Evolutionary conservation across 1,140 invertebrate genomes (phyloP).

Genomic region (Eulimnadia texana): DNA sequence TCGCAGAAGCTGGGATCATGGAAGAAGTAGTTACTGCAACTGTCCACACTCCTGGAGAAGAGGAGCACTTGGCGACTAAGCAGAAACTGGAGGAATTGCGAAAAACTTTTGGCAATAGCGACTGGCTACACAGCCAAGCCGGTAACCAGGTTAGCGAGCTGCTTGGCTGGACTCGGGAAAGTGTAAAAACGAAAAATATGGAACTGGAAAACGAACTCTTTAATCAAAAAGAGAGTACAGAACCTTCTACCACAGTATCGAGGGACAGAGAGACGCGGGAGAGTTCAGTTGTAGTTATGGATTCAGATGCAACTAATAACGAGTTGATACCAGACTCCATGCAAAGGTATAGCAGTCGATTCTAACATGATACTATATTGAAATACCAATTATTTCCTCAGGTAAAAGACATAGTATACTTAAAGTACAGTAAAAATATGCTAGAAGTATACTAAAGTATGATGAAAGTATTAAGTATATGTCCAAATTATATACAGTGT

Average conservation of each 20-base stretch:
- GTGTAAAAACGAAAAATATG: not conserved
- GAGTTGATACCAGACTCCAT: not conserved
- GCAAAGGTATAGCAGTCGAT: no score
- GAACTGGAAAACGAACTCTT: not conserved
- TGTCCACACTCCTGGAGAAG: not conserved
- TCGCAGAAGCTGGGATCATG: not conserved
- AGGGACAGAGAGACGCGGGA: not conserved
- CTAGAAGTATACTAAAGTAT: no score
- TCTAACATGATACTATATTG: no score
- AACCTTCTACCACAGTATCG: not conserved
- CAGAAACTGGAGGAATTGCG: not conserved
- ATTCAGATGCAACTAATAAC: not conserved
- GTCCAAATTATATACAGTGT: no score
- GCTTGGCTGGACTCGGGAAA: not conserved
- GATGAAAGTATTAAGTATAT: no score
- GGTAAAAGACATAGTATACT: no score
- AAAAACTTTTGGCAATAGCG: not conserved
- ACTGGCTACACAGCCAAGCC: not conserved
- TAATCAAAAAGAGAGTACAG: not conserved
- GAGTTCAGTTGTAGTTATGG: not conserved
- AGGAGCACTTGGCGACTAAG: not conserved
- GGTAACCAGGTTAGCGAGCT: not conserved
- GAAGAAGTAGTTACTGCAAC: not conserved
- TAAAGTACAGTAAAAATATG: no score
- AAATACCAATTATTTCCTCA: no score